Evolutionary conservation across 2,888 invertebrate species (phyloP).

Genomic region (Andrena minutula): DNA sequence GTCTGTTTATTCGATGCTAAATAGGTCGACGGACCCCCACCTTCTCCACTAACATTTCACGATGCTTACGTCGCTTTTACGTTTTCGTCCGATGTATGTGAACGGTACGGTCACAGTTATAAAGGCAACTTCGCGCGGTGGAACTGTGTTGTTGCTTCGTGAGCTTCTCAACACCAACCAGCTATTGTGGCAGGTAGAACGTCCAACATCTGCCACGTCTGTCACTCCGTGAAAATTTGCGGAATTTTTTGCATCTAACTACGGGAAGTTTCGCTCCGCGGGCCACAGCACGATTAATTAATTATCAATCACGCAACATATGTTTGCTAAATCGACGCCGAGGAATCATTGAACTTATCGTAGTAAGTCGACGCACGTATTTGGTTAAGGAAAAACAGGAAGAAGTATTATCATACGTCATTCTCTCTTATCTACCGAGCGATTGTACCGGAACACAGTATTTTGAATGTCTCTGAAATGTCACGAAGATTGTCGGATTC

Average conservation of each 20-base stretch:
- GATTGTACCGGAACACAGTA: background rate
- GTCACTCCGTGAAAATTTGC: background rate
- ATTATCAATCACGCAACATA: slow-evolving; percentile 7
- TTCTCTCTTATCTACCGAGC: background rate
- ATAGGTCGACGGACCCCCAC: too few species aligned
- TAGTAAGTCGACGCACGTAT: slow-evolving; percentile 36
- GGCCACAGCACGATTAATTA: background rate
- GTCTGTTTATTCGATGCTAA: too few species aligned
- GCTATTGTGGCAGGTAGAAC: background rate
- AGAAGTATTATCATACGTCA: too few species aligned
- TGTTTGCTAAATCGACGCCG: background rate
- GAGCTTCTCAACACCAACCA: background rate
- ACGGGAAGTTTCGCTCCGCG: background rate
- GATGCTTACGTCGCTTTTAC: background rate
- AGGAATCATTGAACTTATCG: background rate
- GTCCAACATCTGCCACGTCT: background rate
- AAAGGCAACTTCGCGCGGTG: slow-evolving; percentile 27
- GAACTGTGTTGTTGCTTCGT: background rate
- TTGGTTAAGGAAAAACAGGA: background rate
- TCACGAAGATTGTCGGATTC: background rate
- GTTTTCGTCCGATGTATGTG: too few species aligned
- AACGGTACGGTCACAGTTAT: background rate
- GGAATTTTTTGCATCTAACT: slow-evolving; percentile 37
- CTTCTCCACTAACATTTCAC: too few species aligned
- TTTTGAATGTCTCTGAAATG: background rate